phyloP scores from a whole-genome alignment of 2,113 vertebrate species.

The Istiophorus platypterus region DNA sequence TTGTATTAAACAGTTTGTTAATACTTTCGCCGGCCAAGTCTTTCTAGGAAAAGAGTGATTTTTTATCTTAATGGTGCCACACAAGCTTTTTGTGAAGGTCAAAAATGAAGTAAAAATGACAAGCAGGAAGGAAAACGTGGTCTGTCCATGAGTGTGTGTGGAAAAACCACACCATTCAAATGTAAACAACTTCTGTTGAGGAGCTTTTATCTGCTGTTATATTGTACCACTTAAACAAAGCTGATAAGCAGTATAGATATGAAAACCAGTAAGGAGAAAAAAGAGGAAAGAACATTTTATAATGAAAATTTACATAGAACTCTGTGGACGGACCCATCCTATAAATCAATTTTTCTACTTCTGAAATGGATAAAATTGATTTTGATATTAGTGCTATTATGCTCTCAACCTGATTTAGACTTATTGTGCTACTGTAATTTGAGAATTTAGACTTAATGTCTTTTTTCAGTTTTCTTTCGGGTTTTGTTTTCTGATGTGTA shows the following conservation, averaged over 20 bases:
- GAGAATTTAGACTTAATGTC: neutral
- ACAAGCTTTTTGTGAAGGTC: conserved; percentile 2
- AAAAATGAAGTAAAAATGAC: neutral
- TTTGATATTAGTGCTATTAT: neutral
- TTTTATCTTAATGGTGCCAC: neutral
- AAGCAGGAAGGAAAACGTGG: neutral
- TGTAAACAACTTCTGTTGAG: conserved; percentile 52
- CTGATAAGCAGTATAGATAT: conserved; percentile 45
- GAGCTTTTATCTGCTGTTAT: conserved; percentile 49
- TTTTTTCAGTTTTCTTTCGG: neutral
- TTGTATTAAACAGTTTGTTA: conserved; percentile 9
- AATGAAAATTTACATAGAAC: neutral
- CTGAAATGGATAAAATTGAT: neutral
- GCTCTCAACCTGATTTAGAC: neutral
- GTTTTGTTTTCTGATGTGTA: neutral
- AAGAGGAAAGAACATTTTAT: neutral
- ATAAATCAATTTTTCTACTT: too few species aligned
- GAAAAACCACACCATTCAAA: conserved; percentile 32
- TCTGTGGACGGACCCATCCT: too few species aligned
- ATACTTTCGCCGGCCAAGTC: conserved; percentile 1
- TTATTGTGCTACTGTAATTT: neutral
- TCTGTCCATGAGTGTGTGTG: neutral
- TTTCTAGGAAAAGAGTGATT: neutral
- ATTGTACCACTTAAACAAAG: conserved; percentile 30
- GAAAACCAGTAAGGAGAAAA: neutral